Evolutionary conservation across 2,797 vertebrate genomes (phyloP).

Genomic region (Pseudomugil tenellus): DNA sequence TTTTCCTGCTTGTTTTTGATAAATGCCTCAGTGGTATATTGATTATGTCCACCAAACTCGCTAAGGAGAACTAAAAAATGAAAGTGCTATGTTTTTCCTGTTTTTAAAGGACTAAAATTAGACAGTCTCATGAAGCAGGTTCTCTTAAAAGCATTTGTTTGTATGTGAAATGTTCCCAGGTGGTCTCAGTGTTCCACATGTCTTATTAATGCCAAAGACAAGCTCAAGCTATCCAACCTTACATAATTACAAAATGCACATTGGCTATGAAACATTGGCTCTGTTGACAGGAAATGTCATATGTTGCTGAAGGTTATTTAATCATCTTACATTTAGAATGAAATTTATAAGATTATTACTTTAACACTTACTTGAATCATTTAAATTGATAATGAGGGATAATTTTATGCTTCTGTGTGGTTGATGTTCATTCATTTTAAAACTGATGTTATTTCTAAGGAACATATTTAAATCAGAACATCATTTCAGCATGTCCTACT

Average conservation of each 20-base stretch:
- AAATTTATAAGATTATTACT: constrained; percentile 14
- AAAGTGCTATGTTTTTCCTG: constrained; percentile 65
- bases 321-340: constrained; percentile 44
- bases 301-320: constrained; percentile 37
- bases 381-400: constrained; percentile 7
- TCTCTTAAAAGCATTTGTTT: constrained; percentile 71
- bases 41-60: constrained; percentile 77
- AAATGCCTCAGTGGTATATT: constrained; percentile 78
- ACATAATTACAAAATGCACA: constrained; percentile 47
- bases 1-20: constrained; percentile 75
- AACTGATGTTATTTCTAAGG: not conserved
- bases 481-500: constrained; percentile 2
- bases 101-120: constrained; percentile 79
- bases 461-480: not conserved
- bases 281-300: constrained; percentile 54
- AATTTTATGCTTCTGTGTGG: constrained; percentile 10
- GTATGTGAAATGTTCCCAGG: constrained; percentile 48
- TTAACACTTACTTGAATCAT: constrained; percentile 1
- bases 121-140: constrained; percentile 61
- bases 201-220: constrained; percentile 63
- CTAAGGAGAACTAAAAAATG: constrained; percentile 82
- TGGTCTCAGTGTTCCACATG: constrained; percentile 36
- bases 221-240: constrained; percentile 46
- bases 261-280: constrained; percentile 43
- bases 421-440: constrained; percentile 20